A percentile compares a stretch with the other conserved stretches of the same genome.
Conservation (phyloP, 2,888 invertebrate genomes). For the Luperina nickerlii region DNA sequence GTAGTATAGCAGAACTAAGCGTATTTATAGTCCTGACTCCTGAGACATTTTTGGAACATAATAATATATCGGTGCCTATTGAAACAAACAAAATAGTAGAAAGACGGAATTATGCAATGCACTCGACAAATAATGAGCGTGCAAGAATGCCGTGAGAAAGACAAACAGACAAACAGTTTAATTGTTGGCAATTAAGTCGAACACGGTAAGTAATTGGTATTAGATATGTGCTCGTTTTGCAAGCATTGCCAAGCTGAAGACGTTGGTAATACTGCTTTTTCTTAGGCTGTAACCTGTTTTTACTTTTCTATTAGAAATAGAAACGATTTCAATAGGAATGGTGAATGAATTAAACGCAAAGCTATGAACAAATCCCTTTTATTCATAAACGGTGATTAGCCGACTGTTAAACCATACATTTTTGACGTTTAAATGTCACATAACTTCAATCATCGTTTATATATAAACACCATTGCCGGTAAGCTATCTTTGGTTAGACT, state of each 20-base stretch:
- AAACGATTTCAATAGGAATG: constrained; percentile 15
- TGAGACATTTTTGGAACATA: neutral
- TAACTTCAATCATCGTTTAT: too few species aligned
- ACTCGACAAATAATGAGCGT: constrained; percentile 56
- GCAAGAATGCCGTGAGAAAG: constrained; percentile 64
- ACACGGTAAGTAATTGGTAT: constrained; percentile 62
- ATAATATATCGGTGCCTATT: neutral
- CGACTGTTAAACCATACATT: too few species aligned
- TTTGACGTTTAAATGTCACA: too few species aligned
- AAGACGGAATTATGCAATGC: constrained; percentile 44
- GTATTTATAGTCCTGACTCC: neutral
- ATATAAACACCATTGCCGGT: too few species aligned
- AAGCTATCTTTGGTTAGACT: neutral
- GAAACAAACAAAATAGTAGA: constrained; percentile 25
- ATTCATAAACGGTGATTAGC: too few species aligned
- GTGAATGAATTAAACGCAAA: constrained; percentile 3
- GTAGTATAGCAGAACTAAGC: neutral
- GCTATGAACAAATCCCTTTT: neutral
- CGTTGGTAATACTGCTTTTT: constrained; percentile 41
- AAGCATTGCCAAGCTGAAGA: constrained; percentile 45
- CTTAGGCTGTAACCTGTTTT: constrained; percentile 23
- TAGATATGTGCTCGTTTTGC: constrained; percentile 57
- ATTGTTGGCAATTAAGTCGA: constrained; percentile 60
- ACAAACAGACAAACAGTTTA: constrained; percentile 62
- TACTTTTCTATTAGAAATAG: constrained; percentile 31